Evolutionary conservation across 2,888 invertebrate genomes (phyloP).

Genomic region (Dolomedes plantarius): DNA sequence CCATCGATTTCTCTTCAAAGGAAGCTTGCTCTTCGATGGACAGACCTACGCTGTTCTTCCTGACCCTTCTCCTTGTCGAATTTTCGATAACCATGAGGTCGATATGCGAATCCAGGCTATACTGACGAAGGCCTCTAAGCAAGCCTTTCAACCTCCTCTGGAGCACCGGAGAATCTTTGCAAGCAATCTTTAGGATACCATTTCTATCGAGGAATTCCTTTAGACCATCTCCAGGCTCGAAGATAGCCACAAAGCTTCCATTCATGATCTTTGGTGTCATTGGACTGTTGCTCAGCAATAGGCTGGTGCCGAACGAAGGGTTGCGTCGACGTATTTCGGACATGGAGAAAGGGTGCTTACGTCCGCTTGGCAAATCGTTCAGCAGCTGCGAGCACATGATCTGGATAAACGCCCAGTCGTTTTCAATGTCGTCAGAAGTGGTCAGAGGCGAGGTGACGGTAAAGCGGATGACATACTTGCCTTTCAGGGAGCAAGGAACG

Average conservation of each 20-base stretch:
- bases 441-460: conserved; percentile 93
- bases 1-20: background rate
- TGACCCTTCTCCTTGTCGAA: background rate
- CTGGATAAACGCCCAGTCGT: conserved; percentile 85
- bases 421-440: conserved; percentile 80
- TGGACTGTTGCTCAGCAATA: conserved; percentile 94
- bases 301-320: conserved; percentile 93
- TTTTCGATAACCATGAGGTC: conserved; percentile 82
- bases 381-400: conserved; percentile 76
- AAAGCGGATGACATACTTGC: conserved; percentile 88
- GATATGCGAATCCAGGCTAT: conserved; percentile 92
- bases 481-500: conserved; percentile 94
- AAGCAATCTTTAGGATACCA: conserved; percentile 82
- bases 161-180: conserved; percentile 88
- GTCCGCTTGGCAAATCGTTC: conserved; percentile 82
- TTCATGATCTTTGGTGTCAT: conserved; percentile 97
- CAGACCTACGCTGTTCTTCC: background rate
- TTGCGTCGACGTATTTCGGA: conserved; percentile 88
- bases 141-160: conserved; percentile 90
- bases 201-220: conserved; percentile 84
- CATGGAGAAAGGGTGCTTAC: conserved; percentile 74
- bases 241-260: conserved; percentile 93
- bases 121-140: conserved; percentile 92
- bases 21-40: conserved; percentile 29
- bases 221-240: conserved; percentile 83